Base-by-base conservation (phyloP, 2,113 vertebrate species). In the Ochotona princeps region DNA sequence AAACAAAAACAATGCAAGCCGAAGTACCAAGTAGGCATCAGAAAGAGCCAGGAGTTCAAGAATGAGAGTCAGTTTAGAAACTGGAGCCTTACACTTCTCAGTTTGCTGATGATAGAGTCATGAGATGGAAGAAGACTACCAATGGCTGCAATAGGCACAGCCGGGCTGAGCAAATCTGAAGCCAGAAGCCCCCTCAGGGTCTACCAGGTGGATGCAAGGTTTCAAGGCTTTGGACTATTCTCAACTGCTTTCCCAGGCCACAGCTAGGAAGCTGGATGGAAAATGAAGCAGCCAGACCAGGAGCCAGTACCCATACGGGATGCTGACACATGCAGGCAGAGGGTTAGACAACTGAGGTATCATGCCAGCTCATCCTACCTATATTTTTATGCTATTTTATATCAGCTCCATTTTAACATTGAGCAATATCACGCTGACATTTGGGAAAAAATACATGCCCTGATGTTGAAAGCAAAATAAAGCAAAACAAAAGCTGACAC, bases 391-490 rank as follows among this genome's bases (percentile, higher is more conserved):
- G 38, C 18, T 49, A 63, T 12, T 86, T 2, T 84, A 75, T 75
- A n/a, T 65, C 66, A 44, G 8, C 25, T 72, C 57, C 7, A 81
- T 78, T 65, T 76, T 82, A 78, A 89, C 44, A 94, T 83, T 89
- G 66, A 83, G 20, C 38, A 87, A 18, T 57, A 81, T 72, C 80
- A 93, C 30, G 61, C 72, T 60, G 88, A 63, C 61, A 51, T 66
- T 54, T 18, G 81, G 69, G 47, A 87, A 93, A 83, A 25, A 81
- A 35, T 17, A 63, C 44, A 20, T 78, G 14, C 26, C 38, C 63
- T 73, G 17, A 13, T 79, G 87, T 80, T 44, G 72, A 79, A 93
- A 96, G 17, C 72, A 54, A 73, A 91, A 84, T 14, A 89, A 65
- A 93, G 51, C 75, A 87, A 92, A 51, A 86, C 26, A 67, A 83